These are phyloP conservation scores for Heliothis peltigera DNA, from an alignment of 2,888 invertebrate species.

Conservation along the genomic window DNA sequence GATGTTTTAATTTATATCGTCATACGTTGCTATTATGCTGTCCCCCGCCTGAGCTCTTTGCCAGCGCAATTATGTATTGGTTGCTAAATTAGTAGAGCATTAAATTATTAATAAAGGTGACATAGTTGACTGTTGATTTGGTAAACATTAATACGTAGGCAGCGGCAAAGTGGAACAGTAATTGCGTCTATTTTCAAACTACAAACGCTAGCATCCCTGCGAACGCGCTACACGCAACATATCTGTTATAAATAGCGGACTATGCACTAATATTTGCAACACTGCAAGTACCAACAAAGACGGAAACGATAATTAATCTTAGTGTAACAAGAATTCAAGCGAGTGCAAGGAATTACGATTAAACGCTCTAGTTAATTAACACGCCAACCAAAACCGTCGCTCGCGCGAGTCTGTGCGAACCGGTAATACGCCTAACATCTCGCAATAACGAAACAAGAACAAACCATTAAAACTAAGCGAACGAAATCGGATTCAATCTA, in stretches of 20 bases:
- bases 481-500: constrained; percentile 81
- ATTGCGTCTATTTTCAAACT: constrained; percentile 50
- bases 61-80: constrained; percentile 70
- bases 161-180: constrained; percentile 41
- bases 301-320: constrained; percentile 73
- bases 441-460: constrained; percentile 68
- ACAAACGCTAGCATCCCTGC: constrained; percentile 24
- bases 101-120: constrained; percentile 60
- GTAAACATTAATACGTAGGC: constrained; percentile 45
- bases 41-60: constrained; percentile 69
- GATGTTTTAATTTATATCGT: constrained; percentile 61
- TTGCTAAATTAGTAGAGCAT: constrained; percentile 58
- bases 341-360: constrained; percentile 67
- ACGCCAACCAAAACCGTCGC: constrained; percentile 64
- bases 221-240: constrained; percentile 23
- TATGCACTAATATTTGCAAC: constrained; percentile 46
- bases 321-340: constrained; percentile 68
- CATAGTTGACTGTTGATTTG: constrained; percentile 53
- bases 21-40: constrained; percentile 60
- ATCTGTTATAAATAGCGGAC: constrained; percentile 20
- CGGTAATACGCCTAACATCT: constrained; percentile 62
- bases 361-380: constrained; percentile 69
- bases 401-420: constrained; percentile 45
- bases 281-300: constrained; percentile 62
- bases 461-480: constrained; percentile 76